phyloP scores from a whole-genome alignment of 2,797 vertebrate species.

The Adrianichthys oophorus region DNA sequence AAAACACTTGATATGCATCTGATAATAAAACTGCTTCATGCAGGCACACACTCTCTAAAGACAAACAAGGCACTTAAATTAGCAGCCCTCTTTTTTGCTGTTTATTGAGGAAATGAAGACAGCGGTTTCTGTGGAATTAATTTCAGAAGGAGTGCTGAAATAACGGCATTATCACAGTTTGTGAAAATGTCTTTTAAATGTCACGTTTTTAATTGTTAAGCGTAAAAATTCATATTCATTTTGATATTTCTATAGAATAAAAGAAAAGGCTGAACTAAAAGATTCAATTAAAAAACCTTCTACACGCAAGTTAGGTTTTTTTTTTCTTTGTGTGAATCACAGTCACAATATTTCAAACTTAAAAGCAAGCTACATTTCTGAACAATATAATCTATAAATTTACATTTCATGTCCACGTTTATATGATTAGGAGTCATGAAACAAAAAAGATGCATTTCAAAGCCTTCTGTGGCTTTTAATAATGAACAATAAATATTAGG shows the following conservation, averaged over 20 bases:
- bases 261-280: conserved; percentile 28
- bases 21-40: conserved; percentile 64
- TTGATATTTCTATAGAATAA: conserved; percentile 21
- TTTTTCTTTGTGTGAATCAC: too few relatives aligned
- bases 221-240: too few relatives aligned
- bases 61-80: conserved; percentile 39
- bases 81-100: conserved; percentile 64
- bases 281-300: conserved; percentile 24
- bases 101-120: conserved; percentile 56
- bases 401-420: too few relatives aligned
- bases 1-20: conserved; percentile 49
- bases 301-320: neutral
- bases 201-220: too few relatives aligned
- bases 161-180: conserved; percentile 42
- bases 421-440: too few relatives aligned
- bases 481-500: conserved; percentile 25
- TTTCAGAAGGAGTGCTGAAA: conserved; percentile 47
- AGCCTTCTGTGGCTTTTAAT: conserved; percentile 10
- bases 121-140: conserved; percentile 45
- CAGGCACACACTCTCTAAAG: conserved; percentile 33
- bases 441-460: too few relatives aligned
- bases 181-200: conserved; percentile 36
- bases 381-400: too few relatives aligned
- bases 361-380: too few relatives aligned
- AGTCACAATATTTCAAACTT: too few relatives aligned